phyloP scores from a whole-genome alignment of 2,888 invertebrate species.

The Cerastis leucographa region DNA sequence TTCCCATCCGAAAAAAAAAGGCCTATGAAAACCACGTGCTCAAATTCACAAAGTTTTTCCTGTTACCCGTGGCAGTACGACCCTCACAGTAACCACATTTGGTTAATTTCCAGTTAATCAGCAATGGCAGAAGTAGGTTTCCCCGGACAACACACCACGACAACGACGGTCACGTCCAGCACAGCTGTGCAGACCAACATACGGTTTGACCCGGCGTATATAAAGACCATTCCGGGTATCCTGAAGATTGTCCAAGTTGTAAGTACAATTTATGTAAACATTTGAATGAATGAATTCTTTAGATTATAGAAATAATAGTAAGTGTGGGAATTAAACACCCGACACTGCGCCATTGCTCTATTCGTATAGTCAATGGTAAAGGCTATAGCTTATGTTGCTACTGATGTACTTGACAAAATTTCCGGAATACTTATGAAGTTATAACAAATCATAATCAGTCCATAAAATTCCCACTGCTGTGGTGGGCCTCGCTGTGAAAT shows the following conservation, averaged over 20 bases:
- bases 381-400: neutral
- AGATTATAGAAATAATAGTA: neutral
- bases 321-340: neutral
- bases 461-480: neutral
- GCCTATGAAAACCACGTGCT: neutral
- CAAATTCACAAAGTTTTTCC: neutral
- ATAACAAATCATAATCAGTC: neutral
- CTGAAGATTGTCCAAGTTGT: conserved; percentile 95
- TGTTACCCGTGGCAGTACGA: too few relatives aligned
- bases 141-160: conserved; percentile 94
- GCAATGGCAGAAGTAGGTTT: conserved; percentile 92
- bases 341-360: neutral
- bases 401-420: neutral
- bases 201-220: conserved; percentile 93
- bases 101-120: conserved; percentile 55
- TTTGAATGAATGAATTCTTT: neutral
- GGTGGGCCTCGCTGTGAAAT: neutral
- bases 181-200: conserved; percentile 94
- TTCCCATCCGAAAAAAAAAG: too few relatives aligned
- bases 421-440: neutral
- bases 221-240: conserved; percentile 93
- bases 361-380: neutral
- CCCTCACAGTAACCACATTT: neutral
- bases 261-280: conserved; percentile 79
- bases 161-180: conserved; percentile 92